These are phyloP conservation scores for Myrmecobius fasciatus DNA, from an alignment of 2,113 vertebrate genomes.

Conservation along the genomic window DNA sequence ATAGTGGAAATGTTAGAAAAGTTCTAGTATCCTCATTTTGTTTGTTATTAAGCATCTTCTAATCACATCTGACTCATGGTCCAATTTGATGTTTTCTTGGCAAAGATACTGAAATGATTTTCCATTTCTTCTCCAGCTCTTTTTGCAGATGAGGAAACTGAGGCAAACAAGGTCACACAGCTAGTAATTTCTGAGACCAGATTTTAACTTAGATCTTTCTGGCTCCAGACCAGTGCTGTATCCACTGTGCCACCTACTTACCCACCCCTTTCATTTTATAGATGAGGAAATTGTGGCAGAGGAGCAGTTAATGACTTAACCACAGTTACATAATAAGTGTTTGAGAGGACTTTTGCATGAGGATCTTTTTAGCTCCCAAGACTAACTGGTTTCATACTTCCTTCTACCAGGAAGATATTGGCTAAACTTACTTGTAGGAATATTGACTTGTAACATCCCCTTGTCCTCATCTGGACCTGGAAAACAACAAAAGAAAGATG, in stretches of 20 bases:
- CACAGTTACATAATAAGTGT: background rate
- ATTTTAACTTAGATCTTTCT: background rate
- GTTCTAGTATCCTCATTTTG: background rate
- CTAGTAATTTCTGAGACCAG: background rate
- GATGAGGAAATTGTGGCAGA: background rate
- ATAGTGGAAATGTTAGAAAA: background rate
- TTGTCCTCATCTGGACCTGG: background rate
- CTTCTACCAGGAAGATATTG: background rate
- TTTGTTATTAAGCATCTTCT: background rate
- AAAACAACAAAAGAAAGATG: background rate
- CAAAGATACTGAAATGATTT: background rate
- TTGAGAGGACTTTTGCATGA: background rate
- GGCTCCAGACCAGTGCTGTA: background rate
- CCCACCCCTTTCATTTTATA: background rate
- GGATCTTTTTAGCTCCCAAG: background rate
- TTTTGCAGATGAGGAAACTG: background rate
- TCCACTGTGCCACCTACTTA: background rate
- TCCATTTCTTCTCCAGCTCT: background rate
- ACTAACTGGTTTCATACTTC: background rate
- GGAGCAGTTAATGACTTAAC: background rate
- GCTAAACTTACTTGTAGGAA: background rate
- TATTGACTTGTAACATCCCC: background rate
- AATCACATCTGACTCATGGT: background rate
- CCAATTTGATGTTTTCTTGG: background rate
- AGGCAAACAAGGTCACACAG: background rate